Percentiles rank a stretch among this genome's conserved stretches.
phyloP scores from a whole-genome alignment of 2,797 vertebrate genomes.

The Selene dorsalis region DNA sequence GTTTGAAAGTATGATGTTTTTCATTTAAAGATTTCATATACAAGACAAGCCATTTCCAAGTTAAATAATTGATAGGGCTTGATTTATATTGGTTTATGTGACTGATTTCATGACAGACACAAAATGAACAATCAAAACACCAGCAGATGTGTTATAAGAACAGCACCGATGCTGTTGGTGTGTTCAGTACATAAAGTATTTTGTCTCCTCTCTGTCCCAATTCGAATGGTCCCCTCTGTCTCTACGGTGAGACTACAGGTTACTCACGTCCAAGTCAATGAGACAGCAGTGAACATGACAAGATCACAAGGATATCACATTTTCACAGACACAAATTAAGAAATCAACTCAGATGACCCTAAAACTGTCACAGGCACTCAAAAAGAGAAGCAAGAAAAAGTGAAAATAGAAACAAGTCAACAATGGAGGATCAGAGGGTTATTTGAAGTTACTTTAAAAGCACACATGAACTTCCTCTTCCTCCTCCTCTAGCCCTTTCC shows the following conservation, averaged over 20 bases:
- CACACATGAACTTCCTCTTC: slow-evolving; percentile 34
- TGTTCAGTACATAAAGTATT: neutral
- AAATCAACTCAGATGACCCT: slow-evolving; percentile 32
- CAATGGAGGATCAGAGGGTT: neutral
- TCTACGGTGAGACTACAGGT: neutral
- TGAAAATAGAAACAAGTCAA: slow-evolving; percentile 30
- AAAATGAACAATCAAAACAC: neutral
- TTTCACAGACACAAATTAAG: slow-evolving; percentile 9
- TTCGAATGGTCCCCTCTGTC: neutral
- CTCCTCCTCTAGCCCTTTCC: slow-evolving; percentile 38
- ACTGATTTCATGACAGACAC: neutral
- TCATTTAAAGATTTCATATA: too few relatives aligned
- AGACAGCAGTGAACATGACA: slow-evolving; percentile 19
- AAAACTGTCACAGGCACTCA: neutral
- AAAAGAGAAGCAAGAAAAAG: slow-evolving; percentile 41
- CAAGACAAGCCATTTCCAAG: too few relatives aligned
- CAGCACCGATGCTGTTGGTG: neutral
- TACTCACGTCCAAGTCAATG: neutral
- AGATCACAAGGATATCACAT: slow-evolving; percentile 50
- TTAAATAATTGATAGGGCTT: too few relatives aligned
- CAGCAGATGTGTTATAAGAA: neutral
- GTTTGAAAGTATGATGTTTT: too few relatives aligned
- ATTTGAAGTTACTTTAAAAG: slow-evolving; percentile 21
- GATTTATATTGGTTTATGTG: too few relatives aligned
- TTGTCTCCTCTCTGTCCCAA: neutral